A percentile compares a stretch with the other conserved stretches of the same genome.
phyloP scores from a whole-genome alignment of 2,797 vertebrate species.

The Phaenicophaeus curvirostris region DNA sequence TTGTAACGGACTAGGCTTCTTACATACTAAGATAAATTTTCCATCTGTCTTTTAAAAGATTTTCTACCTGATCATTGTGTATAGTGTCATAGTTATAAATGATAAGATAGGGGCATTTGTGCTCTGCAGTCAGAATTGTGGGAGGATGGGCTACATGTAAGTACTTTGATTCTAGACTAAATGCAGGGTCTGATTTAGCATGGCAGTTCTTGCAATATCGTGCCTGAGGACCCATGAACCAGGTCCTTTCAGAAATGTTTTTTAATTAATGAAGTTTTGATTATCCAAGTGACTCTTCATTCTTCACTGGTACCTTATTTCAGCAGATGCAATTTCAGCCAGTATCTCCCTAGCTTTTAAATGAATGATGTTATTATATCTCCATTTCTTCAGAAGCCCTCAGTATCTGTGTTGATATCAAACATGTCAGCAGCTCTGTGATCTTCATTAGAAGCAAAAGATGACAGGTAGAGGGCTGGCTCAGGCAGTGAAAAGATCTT shows the following conservation, averaged over 20 bases:
- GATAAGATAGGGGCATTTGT: neutral
- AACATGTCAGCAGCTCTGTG: neutral
- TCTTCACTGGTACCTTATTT: slow-evolving; percentile 19
- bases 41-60: neutral
- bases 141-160: neutral
- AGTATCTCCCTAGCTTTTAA: slow-evolving; percentile 5
- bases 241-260: slow-evolving; percentile 24
- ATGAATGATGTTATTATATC: neutral
- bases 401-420: slow-evolving; percentile 16
- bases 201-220: neutral
- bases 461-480: neutral
- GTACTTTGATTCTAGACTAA: neutral
- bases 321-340: neutral
- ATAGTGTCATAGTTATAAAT: neutral
- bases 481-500: neutral
- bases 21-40: neutral
- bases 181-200: neutral
- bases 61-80: neutral
- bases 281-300: slow-evolving; percentile 6
- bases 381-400: slow-evolving; percentile 5
- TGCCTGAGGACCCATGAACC: neutral
- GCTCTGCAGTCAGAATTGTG: neutral
- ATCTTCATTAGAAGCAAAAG: slow-evolving; percentile 28
- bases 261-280: slow-evolving; percentile 41
- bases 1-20: neutral